Evolutionary conservation across 30 jellyfish, hydroid and myxozoan genomes (phyloP), one percentile per base, ranked within the genome.

Genomic region (Turritopsis rubra): DNA sequence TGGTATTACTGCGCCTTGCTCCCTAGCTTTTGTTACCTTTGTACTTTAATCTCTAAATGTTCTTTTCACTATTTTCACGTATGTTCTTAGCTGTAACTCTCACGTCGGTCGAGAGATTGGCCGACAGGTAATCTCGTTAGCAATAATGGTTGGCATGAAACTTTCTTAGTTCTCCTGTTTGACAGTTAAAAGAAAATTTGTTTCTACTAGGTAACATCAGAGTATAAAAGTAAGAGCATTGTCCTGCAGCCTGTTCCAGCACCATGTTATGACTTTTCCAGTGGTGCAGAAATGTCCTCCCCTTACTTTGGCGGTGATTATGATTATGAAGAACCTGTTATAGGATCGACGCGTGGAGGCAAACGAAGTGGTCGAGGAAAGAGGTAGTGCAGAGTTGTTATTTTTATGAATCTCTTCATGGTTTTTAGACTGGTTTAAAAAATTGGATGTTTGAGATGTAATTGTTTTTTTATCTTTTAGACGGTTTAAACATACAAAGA

Each of bases 361-460:
- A 74, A 74, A 74, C 28, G 41, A 29, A 16, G 74, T n/a, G 19
- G 82, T 26, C 54, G 82, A 26, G 82, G 82, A 1, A 74, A 74
- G 65, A 74, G 82, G 82, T 74, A 30, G 28, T 24, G 28, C 17
- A 23, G 13, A 3, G 24, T 74, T 16, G 13, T 29, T 1, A 0
- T 74, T 0, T 23, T 68, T 0, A 27, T 68, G 27, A 26, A 16
- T 54, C 19, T 54, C n/a, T 18, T 71, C 23, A 23, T 71, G 19
- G 80, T 71, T 17, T 18, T 54, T 54, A n/a, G 41, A 74, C 65
- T 0, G 52, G 82, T 74, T 26, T 30, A n/a, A n/a, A n/a, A n/a
- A n/a, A n/a, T 29, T 26, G 82, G 13, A 8, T 26, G 82, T 7
- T 21, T 20, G 71, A 24, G 41, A 24, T 0, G 9, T 1, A 74